Evolutionary conservation across 2,113 vertebrate genomes (phyloP), one percentile per base, ranked within the genome.

Genomic region (Canis aureus): DNA sequence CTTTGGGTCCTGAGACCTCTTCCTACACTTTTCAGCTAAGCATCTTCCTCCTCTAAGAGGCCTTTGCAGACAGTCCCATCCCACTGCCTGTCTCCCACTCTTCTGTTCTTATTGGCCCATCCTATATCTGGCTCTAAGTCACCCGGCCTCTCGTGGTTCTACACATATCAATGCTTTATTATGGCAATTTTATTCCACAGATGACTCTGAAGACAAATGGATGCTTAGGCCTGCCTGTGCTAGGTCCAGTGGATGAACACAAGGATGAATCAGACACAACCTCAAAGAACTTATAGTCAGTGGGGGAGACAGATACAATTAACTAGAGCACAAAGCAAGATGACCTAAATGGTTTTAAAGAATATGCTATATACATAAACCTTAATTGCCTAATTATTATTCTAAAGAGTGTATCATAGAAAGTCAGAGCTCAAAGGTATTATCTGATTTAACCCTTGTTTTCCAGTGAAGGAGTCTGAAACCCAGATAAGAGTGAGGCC

Each of bases 381-480:
- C 87, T 94, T 97, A 96, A 96, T 82, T 91, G 89, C 91, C 93
- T 97, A 97, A 97, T 96, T 96, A 96, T 92, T 89, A 92, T 76
- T 92, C 74, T 97, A 49, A 90, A 95, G 43, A 96, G 49, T 74
- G 8, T 80, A 78, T 94, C 27, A 92, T 76, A 66, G 66, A 96
- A 82, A 71, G 80, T 95, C 91, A 95, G 83, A 95, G 53, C 92
- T 92, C 84, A 96, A 96, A 96, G 82, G 29, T 95, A 83, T 93
- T 79, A 93, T 93, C 87, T 95, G 90, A 27, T 89, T 95, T 94
- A 94, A 76, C 12, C 25, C 92, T 91, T 96, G 59, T 96, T 98
- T 97, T 96, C 49, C 38, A 81, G 29, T 69, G 15, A 55, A 93
- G 82, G 43, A 92, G 15, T 91, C 66, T 92, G 62, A 96, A 67